phyloP scores from a whole-genome alignment of 2,797 vertebrate genomes.

The Danio tinwini region DNA sequence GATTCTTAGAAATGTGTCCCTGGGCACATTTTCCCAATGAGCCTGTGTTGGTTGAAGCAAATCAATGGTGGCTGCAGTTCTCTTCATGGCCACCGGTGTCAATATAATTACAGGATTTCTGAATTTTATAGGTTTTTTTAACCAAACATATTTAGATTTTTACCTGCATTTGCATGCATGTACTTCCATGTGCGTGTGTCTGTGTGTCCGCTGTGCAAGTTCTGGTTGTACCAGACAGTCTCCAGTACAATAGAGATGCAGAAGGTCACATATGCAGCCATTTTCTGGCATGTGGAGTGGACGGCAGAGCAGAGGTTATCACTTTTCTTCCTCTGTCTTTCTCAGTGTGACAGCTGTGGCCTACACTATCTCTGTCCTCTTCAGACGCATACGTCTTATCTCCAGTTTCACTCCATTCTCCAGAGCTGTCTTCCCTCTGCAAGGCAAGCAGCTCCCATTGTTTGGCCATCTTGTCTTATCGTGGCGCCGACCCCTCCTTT shows the following conservation, averaged over 20 bases:
- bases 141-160: background rate
- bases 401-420: conserved; percentile 43
- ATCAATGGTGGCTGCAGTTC: too few relatives aligned
- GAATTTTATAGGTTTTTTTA: background rate
- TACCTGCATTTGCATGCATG: background rate
- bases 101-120: too few relatives aligned
- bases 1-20: too few relatives aligned
- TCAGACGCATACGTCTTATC: conserved; percentile 48
- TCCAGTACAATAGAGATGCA: conserved; percentile 35
- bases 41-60: too few relatives aligned
- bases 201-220: conserved; percentile 2
- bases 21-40: too few relatives aligned
- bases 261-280: conserved; percentile 46
- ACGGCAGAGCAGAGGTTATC: conserved; percentile 43
- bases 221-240: conserved; percentile 16
- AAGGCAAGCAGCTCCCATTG: conserved; percentile 24
- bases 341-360: conserved; percentile 48
- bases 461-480: conserved; percentile 47
- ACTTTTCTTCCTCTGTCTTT: conserved; percentile 43
- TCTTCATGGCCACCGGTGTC: too few relatives aligned
- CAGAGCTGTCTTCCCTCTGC: conserved; percentile 36
- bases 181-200: background rate
- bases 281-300: conserved; percentile 46
- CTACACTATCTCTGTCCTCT: conserved; percentile 33
- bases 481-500: conserved; percentile 5